Evolutionary conservation across 2,113 vertebrate genomes (phyloP).

Genomic region (Malaclemys terrapin): DNA sequence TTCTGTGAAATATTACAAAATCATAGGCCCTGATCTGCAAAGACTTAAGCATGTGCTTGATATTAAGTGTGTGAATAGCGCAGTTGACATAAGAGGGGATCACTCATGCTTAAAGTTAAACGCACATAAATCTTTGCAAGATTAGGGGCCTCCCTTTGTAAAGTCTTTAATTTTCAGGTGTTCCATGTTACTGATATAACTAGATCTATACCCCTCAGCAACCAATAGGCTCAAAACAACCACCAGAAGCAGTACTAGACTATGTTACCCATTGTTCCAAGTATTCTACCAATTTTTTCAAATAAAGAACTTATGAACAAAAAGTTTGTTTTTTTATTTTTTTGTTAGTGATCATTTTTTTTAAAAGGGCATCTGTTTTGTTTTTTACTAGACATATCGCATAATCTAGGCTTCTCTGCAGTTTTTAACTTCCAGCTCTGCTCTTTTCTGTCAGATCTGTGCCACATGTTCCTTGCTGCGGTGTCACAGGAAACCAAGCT

Average conservation of each 20-base stretch:
- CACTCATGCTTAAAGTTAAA: not conserved
- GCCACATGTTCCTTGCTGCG: not conserved
- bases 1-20: not conserved
- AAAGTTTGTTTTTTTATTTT: not conserved
- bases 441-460: not conserved
- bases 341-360: not conserved
- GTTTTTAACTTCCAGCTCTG: not conserved
- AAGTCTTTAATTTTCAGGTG: not conserved
- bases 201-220: not conserved
- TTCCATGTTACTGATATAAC: not conserved
- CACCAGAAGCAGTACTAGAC: not conserved
- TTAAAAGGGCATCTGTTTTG: rapidly evolving
- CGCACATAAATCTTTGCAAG: not conserved
- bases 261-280: not conserved
- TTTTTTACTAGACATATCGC: not conserved
- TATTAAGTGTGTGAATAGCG: rapidly evolving
- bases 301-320: not conserved
- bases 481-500: not conserved
- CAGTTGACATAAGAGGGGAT: not conserved
- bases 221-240: not conserved
- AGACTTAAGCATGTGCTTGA: not conserved
- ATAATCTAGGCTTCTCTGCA: not conserved
- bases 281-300: not conserved
- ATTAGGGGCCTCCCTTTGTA: rapidly evolving
- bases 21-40: not conserved